Percentiles rank a stretch among this genome's conserved stretches.
These are phyloP conservation scores for Corythucha ciliata DNA, from an alignment of 2,888 invertebrate genomes.

Conservation along the genomic window DNA sequence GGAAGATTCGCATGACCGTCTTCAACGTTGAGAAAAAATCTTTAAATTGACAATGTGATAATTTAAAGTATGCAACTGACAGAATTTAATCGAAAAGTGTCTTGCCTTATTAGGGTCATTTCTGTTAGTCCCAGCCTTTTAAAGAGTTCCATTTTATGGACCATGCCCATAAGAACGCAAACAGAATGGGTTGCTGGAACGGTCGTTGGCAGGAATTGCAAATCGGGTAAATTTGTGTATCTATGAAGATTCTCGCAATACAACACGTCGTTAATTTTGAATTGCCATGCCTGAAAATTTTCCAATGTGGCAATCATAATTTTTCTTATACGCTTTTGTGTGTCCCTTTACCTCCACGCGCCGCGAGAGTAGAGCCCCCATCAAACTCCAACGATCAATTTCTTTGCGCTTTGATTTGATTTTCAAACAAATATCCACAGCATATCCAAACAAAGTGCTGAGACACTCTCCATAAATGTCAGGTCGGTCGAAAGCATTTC, in stretches of 20 bases:
- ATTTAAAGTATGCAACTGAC: not conserved
- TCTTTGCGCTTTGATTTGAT: too few species aligned
- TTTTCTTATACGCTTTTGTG: too few species aligned
- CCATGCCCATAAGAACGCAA: constrained; percentile 20
- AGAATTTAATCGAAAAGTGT: not conserved
- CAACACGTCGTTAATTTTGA: constrained; percentile 9
- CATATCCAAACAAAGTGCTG: too few species aligned
- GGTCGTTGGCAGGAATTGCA: constrained; percentile 10
- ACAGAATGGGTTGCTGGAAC: constrained; percentile 8
- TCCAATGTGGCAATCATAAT: too few species aligned
- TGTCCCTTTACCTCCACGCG: too few species aligned
- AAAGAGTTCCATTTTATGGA: constrained; percentile 12
- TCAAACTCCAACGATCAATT: too few species aligned
- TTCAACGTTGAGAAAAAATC: constrained; percentile 17
- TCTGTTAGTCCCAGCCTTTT: constrained; percentile 11
- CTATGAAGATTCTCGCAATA: constrained; percentile 11
- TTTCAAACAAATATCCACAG: too few species aligned
- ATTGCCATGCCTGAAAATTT: too few species aligned
- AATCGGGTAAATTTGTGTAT: constrained; percentile 10
- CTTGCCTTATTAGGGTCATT: constrained; percentile 10
- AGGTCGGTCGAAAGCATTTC: too few species aligned
- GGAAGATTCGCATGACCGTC: constrained; percentile 13
- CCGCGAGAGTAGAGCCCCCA: too few species aligned
- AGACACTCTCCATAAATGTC: too few species aligned
- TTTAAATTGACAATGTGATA: not conserved